Conservation (phyloP, 2,113 vertebrate species). For the Rana temporaria region DNA sequence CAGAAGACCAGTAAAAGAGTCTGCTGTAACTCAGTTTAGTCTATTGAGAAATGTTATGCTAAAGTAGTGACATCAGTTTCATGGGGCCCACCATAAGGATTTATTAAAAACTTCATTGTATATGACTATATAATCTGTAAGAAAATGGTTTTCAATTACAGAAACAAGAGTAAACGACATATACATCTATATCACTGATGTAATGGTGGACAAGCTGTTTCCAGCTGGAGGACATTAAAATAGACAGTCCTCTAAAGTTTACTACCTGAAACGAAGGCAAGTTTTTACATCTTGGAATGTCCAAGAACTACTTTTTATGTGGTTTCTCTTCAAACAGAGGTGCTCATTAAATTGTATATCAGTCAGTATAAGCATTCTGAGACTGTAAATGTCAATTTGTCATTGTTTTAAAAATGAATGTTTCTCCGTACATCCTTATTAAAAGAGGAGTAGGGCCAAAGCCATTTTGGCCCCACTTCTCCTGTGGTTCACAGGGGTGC, state of each 20-base stretch:
- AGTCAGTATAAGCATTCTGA: no score
- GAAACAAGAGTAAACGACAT: background rate
- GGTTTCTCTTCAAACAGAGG: no score
- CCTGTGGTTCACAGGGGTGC: no score
- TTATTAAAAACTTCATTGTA: conserved; percentile 14
- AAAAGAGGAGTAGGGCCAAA: no score
- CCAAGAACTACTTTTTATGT: no score
- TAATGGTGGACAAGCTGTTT: background rate
- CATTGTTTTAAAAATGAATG: no score
- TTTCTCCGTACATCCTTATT: no score
- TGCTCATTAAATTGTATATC: no score
- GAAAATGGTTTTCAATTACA: background rate
- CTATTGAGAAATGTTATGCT: conserved; percentile 27
- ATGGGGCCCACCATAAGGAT: conserved; percentile 33
- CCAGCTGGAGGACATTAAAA: background rate
- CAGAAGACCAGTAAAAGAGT: conserved; percentile 23
- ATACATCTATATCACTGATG: background rate
- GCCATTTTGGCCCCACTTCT: no score
- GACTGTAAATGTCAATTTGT: no score
- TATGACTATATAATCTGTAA: background rate
- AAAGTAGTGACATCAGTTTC: conserved; percentile 43
- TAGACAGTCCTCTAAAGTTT: background rate
- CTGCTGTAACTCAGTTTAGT: conserved; percentile 23
- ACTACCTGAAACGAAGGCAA: no score
- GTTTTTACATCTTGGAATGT: no score